Base-by-base conservation (phyloP, 1,140 invertebrate genomes). In the Aphaenogaster rudis region DNA sequence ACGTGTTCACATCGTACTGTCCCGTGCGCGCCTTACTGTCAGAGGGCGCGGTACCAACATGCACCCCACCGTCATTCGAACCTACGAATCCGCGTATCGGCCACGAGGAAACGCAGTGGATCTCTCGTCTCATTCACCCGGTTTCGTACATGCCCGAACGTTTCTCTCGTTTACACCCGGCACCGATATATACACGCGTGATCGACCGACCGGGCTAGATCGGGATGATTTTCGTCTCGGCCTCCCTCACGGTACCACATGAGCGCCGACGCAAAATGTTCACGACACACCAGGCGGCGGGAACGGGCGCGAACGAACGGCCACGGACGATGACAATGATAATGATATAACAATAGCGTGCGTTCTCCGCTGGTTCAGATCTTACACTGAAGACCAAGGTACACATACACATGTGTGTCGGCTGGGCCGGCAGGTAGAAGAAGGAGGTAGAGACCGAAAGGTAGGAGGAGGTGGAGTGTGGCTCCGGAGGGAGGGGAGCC, bases 331-430 rank as follows among this genome's bases (percentile, higher is more conserved):
- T 93, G 94, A 94, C 92, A 94, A 95, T 95, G 93, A 94, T 94
- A 95, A 95, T 95, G 94, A 95, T 95, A 94, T 94, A 95, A 95
- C 95, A 95, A 95, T 95, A 93, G 93, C 93, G 95, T 95, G 95
- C 94, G 95, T 95, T 95, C 95, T 94, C 95, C 94, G 91, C 94
- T 93, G 94, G 94, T 94, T 95, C 94, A 92, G 94, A 95, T 95
- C 95, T 94, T 95, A 95, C 94, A 95, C 95, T 95, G 95, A 95
- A 93, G 94, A 94, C 93, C 92, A 93, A 92, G 93, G 91, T 93
- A 95, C 94, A 95, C 94, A 95, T 94, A 95, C 92, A 95, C 94
- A 95, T 94, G 93, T 94, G 94, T 94, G 94, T 92, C 90, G 89
- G 88, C 79, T 88, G 93, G 91, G 90, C 90, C 91, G 88, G 89